These are phyloP conservation scores for Paradoxurus hermaphroditus DNA, from an alignment of 2,113 vertebrate species.

Conservation along the genomic window DNA sequence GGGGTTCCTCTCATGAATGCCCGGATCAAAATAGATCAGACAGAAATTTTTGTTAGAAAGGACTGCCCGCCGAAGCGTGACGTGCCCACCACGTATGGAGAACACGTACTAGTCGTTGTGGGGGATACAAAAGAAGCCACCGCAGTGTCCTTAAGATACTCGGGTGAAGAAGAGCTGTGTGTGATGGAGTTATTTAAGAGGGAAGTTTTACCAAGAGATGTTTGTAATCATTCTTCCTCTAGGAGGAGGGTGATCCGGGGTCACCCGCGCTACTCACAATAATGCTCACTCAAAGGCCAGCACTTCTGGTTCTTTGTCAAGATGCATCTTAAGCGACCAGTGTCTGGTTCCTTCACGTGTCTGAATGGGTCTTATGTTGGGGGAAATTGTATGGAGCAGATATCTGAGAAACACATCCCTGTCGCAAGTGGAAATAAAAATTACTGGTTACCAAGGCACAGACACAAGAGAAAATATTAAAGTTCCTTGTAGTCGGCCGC, in stretches of 20 bases:
- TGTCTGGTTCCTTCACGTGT: neutral
- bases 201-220: neutral
- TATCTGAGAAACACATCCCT: constrained; percentile 42
- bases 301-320: neutral
- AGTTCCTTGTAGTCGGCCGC: neutral
- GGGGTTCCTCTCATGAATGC: neutral
- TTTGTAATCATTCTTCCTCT: neutral
- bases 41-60: neutral
- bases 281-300: neutral
- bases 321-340: neutral
- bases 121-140: neutral
- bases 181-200: neutral
- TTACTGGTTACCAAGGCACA: neutral
- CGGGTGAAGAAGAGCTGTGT: neutral
- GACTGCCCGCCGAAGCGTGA: neutral
- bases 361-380: constrained; percentile 63
- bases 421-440: constrained; percentile 34
- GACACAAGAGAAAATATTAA: neutral
- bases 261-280: neutral
- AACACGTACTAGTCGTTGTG: neutral
- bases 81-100: neutral
- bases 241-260: constrained; percentile 31
- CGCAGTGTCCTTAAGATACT: neutral
- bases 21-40: neutral
- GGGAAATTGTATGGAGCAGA: neutral